These are phyloP conservation scores for Colinus virginianus DNA, from an alignment of 2,113 vertebrate species.

Conservation along the genomic window DNA sequence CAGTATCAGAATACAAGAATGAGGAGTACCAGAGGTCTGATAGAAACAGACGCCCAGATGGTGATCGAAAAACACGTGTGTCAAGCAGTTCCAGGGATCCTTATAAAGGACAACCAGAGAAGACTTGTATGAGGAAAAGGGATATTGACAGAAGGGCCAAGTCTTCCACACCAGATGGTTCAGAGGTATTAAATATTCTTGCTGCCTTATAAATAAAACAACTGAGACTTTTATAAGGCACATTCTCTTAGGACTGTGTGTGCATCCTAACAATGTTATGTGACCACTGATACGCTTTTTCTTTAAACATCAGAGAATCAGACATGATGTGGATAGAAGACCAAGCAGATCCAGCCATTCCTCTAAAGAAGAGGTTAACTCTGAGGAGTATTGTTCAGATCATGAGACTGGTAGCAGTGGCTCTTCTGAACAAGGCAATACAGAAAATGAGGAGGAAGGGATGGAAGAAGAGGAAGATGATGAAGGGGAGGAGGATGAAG, in stretches of 20 bases:
- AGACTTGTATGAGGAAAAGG: slow-evolving; percentile 83
- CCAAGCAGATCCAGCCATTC: slow-evolving; percentile 87
- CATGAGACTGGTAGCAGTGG: slow-evolving; percentile 87
- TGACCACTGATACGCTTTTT: slow-evolving; percentile 80
- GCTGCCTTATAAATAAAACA: slow-evolving; percentile 72
- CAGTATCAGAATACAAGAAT: slow-evolving; percentile 80
- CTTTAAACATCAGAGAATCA: slow-evolving; percentile 87
- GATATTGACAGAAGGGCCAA: slow-evolving; percentile 86
- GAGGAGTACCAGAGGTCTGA: slow-evolving; percentile 89
- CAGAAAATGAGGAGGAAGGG: slow-evolving; percentile 86
- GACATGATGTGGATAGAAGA: slow-evolving; percentile 83
- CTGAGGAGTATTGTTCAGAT: slow-evolving; percentile 92
- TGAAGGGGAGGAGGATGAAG: slow-evolving; percentile 83
- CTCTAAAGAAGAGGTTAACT: slow-evolving; percentile 88
- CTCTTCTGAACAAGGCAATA: slow-evolving; percentile 89
- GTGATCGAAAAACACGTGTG: slow-evolving; percentile 84
- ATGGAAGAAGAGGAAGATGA: slow-evolving; percentile 85
- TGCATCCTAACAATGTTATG: slow-evolving; percentile 63
- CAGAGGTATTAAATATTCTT: slow-evolving; percentile 82
- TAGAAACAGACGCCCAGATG: slow-evolving; percentile 80
- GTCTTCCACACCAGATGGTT: slow-evolving; percentile 83
- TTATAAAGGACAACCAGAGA: slow-evolving; percentile 85
- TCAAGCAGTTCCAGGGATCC: slow-evolving; percentile 80
- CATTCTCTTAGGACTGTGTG: slow-evolving; percentile 58
- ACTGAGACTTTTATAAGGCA: slow-evolving; percentile 60